Evolutionary conservation across 2,797 vertebrate genomes (phyloP), one percentile per base, ranked within the genome.

Genomic region (Chiloscyllium punctatum): DNA sequence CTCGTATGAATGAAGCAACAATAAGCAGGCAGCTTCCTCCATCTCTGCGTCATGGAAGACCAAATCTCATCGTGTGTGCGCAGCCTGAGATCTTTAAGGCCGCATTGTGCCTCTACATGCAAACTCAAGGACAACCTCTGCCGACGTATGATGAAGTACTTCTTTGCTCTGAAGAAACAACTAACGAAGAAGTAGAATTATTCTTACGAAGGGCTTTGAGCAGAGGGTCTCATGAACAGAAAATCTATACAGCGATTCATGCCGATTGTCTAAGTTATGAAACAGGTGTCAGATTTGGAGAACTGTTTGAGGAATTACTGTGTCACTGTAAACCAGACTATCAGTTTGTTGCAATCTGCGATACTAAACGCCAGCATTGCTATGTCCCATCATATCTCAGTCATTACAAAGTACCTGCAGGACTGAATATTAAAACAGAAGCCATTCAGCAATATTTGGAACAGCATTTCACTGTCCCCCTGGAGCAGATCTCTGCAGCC

Each of bases 331-430:
- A 96, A 21, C 96, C 96, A 0, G 87, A 77, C 79, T 98, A 98
- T 96, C 97, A 96, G 25, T 95, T 98, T 95, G 95, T 98, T 15
- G 96, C 98, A 23, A 96, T 98, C 95, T 98, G 98, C 96, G 97
- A 97, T 0, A 96, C 97, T 88, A 97, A 96, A 82, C 97, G 97
- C 95, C 98, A 98, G 96, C 97, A 97, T 96, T 97, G 97, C 96
- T 98, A 98, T 11, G 97, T 98, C 27, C 97, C 97, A 5, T 98
- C 98, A 0, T 98, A 97, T 97, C 98, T 98, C 92, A 97, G 97
- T 96, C 97, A 96, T 96, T 96, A 97, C 96, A 98, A 97, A 96
- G 96, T 98, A 0, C 97, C 97, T 96, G 97, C 96, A 96, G 96
- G 96, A 0, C 51, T 97, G 94, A 96, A 16, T 96, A 0, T 97